A percentile compares a stretch with the other conserved stretches of the same genome.
Conservation (phyloP, 2,797 vertebrate genomes). For the Pangasius krempfi region DNA sequence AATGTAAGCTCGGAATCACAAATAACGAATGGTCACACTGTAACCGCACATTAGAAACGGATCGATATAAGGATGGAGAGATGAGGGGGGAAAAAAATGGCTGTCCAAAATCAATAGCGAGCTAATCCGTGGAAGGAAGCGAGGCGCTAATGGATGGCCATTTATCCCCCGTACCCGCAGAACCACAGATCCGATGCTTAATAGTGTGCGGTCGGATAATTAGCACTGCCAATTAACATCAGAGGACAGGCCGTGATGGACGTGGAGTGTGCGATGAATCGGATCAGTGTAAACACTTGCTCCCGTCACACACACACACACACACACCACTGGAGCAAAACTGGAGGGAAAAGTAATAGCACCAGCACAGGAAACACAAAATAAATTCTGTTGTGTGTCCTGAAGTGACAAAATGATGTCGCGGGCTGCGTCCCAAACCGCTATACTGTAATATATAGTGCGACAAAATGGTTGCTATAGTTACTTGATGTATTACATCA, state of each 20-base stretch:
- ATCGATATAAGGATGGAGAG: constrained; percentile 83
- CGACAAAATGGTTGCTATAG: not conserved
- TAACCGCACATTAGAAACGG: constrained; percentile 81
- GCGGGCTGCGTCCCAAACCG: not conserved
- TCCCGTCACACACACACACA: not conserved
- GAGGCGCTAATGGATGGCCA: constrained; percentile 85
- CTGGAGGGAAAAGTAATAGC: constrained; percentile 5
- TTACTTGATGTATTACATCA: not conserved
- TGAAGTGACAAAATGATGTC: not conserved
- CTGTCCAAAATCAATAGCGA: constrained; percentile 83
- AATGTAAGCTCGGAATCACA: constrained; percentile 80
- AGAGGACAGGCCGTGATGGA: constrained; percentile 71
- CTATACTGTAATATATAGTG: not conserved
- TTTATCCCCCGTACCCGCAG: constrained; percentile 89
- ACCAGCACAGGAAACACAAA: not conserved
- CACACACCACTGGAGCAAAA: not conserved
- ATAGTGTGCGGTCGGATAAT: constrained; percentile 86
- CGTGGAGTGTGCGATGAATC: constrained; percentile 62
- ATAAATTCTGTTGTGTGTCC: not conserved
- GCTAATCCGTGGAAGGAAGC: constrained; percentile 84
- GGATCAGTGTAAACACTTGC: not conserved
- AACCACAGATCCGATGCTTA: constrained; percentile 83
- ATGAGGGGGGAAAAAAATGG: constrained; percentile 64
- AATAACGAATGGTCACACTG: constrained; percentile 79
- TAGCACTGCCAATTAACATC: constrained; percentile 90